Evolutionary conservation across 53 echinoderm and acorn worm species (phyloP).

Genomic region (Crossaster papposus): DNA sequence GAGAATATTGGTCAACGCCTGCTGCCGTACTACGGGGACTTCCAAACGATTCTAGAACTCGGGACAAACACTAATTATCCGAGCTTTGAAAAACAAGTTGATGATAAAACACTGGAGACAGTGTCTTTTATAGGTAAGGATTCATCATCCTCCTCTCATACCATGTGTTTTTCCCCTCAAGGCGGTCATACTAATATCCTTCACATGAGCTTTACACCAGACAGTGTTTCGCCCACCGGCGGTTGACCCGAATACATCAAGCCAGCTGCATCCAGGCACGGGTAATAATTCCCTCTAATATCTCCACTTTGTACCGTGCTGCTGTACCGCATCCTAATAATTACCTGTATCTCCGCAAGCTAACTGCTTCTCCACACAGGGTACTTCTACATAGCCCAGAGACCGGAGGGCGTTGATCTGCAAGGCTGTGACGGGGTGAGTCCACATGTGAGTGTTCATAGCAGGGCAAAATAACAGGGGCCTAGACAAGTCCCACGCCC

Average conservation of each 20-base stretch:
- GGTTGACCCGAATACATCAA: neutral
- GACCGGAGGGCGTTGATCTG: constrained; percentile 71
- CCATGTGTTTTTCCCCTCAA: neutral
- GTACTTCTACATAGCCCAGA: constrained; percentile 83
- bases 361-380: constrained; percentile 84
- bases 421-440: constrained; percentile 76
- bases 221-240: neutral
- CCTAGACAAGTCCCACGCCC: constrained; percentile 85
- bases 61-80: neutral
- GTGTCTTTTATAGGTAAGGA: neutral
- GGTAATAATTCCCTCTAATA: neutral
- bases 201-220: neutral
- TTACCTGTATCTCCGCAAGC: constrained; percentile 98
- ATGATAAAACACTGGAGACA: neutral
- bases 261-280: neutral
- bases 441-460: constrained; percentile 98
- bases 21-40: neutral
- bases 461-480: constrained; percentile 94
- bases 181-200: neutral
- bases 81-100: neutral
- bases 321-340: neutral
- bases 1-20: neutral
- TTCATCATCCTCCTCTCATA: neutral
- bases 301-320: neutral
- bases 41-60: neutral